A percentile compares a stretch with the other conserved stretches of the same genome.
phyloP scores from a whole-genome alignment of 2,113 vertebrate genomes.

The Hoplias malabaricus region DNA sequence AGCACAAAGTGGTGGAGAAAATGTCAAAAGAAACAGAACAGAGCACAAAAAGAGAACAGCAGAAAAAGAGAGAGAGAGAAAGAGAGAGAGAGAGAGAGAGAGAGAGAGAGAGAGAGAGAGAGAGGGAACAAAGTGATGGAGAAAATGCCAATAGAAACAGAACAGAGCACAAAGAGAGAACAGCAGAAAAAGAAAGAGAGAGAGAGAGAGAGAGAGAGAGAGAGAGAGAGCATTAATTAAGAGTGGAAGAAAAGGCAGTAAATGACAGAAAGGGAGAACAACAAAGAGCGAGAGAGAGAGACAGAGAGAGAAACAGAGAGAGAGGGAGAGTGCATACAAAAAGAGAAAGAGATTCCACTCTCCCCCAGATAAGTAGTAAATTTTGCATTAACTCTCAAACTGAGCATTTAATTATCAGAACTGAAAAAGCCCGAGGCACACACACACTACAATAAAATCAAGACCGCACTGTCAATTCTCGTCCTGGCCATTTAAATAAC shows the following conservation, averaged over 20 bases:
- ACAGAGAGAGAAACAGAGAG: neutral
- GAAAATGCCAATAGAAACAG: too few species aligned
- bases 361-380: constrained; percentile 13
- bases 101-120: too few species aligned
- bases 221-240: too few species aligned
- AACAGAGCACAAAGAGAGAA: too few species aligned
- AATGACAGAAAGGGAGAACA: neutral
- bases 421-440: constrained; percentile 7
- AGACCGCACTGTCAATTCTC: constrained; percentile 24
- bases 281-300: neutral
- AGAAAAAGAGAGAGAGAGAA: too few species aligned
- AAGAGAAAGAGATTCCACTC: neutral
- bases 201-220: neutral
- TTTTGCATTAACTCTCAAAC: constrained; percentile 34
- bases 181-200: neutral
- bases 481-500: constrained; percentile 44
- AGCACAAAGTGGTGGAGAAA: too few species aligned
- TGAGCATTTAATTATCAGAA: constrained; percentile 26
- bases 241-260: too few species aligned
- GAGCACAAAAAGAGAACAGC: too few species aligned
- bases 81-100: too few species aligned
- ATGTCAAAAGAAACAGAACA: too few species aligned
- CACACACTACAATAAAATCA: constrained; percentile 17
- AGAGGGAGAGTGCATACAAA: neutral
- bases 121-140: too few species aligned